phyloP scores from a whole-genome alignment of 1,140 invertebrate species.

The Ostrea edulis region DNA sequence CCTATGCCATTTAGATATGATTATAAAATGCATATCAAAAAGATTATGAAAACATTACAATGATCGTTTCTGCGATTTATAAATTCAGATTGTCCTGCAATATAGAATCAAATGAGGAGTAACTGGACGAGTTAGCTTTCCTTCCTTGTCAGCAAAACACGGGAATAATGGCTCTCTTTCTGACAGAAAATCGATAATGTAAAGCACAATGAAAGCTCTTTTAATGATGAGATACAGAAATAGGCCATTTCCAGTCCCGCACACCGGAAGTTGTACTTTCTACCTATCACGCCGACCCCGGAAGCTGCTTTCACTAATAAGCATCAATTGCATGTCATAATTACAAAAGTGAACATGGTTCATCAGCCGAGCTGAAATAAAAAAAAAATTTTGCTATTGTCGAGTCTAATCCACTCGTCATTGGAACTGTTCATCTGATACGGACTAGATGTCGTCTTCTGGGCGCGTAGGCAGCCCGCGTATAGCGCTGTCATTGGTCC shows the following conservation, averaged over 20 bases:
- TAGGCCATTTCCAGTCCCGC: constrained; percentile 26
- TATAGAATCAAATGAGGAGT: no score
- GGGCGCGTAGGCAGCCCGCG: neutral
- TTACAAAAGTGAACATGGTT: neutral
- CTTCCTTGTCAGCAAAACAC: neutral
- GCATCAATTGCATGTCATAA: constrained; percentile 5
- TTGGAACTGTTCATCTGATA: neutral
- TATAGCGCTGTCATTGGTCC: neutral
- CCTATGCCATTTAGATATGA: no score
- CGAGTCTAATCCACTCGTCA: neutral
- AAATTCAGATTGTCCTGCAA: no score
- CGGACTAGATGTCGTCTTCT: neutral
- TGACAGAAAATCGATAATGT: constrained; percentile 25
- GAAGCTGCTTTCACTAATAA: constrained; percentile 4
- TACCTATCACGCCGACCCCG: neutral
- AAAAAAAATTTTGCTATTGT: neutral
- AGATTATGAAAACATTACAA: no score
- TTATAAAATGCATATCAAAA: no score
- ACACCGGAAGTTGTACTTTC: neutral
- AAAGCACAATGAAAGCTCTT: neutral
- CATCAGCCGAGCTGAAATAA: neutral
- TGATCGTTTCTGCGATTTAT: no score
- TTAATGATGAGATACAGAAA: constrained; percentile 24
- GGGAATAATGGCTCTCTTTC: neutral
- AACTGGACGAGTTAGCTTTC: neutral